Conservation (phyloP, 23 tunicate species). For the Styela clava region DNA sequence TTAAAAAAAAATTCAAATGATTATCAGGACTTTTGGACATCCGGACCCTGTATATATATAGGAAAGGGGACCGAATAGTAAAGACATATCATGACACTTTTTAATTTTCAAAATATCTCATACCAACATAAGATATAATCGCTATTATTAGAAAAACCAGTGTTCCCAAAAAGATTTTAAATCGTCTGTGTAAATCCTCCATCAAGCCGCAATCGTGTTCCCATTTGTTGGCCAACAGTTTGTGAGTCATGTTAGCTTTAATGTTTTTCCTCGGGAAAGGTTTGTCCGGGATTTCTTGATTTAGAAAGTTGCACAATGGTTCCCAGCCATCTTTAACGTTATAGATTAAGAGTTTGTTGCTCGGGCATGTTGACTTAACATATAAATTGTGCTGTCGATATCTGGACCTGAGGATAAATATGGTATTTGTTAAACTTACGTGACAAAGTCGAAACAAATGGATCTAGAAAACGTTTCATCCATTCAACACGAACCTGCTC, state of each 20-base stretch:
- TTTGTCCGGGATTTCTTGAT: neutral
- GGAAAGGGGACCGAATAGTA: no score
- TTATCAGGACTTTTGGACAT: no score
- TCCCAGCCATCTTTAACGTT: conserved; percentile 4
- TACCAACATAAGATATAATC: no score
- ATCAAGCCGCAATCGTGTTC: neutral
- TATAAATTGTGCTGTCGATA: conserved; percentile 8
- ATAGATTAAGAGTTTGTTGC: neutral
- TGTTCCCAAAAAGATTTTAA: neutral
- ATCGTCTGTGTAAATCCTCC: neutral
- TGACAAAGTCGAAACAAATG: neutral
- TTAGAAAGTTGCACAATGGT: neutral
- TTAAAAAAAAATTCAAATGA: no score
- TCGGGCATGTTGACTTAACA: neutral
- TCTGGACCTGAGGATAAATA: neutral
- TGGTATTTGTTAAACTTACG: neutral
- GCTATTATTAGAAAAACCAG: no score
- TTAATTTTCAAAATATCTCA: no score
- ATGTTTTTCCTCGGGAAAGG: conserved; percentile 1
- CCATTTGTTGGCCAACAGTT: neutral
- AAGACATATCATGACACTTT: no score
- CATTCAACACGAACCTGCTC: no score
- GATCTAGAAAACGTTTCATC: no score
- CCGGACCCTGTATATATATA: no score
- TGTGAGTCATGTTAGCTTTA: neutral